These are phyloP conservation scores for Megathymus violae DNA, from an alignment of 1,140 invertebrate species.

Conservation along the genomic window DNA sequence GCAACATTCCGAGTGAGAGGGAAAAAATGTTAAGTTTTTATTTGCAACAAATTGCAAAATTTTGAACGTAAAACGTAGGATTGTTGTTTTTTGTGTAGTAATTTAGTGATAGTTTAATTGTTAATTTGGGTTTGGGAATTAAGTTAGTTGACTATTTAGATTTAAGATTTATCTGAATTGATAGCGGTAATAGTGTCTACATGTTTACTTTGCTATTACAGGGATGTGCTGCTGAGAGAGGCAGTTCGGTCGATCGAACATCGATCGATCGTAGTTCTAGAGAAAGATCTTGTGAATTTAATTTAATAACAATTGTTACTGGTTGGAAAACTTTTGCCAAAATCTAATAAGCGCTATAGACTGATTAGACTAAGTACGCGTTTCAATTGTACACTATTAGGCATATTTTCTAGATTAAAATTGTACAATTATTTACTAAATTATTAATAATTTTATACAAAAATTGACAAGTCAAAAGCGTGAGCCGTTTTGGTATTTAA, in stretches of 20 bases:
- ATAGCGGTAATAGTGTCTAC: conserved; percentile 75
- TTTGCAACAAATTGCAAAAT: conserved; percentile 74
- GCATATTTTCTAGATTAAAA: conserved; percentile 80
- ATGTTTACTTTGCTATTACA: conserved; percentile 79
- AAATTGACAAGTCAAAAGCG: conserved; percentile 66
- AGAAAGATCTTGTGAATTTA: conserved; percentile 64
- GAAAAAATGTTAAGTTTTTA: conserved; percentile 79
- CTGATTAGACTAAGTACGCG: conserved; percentile 82
- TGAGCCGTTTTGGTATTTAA: conserved; percentile 64
- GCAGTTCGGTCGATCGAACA: conserved; percentile 73
- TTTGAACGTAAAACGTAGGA: conserved; percentile 64
- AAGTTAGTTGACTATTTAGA: conserved; percentile 79
- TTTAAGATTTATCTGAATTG: conserved; percentile 81
- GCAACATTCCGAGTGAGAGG: conserved; percentile 73
- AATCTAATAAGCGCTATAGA: conserved; percentile 83
- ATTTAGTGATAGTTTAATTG: conserved; percentile 79
- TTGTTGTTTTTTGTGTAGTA: conserved; percentile 81
- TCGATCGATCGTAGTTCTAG: conserved; percentile 55
- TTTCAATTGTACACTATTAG: conserved; percentile 82
- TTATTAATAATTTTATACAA: conserved; percentile 76
- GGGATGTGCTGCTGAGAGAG: conserved; percentile 76
- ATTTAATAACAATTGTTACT: conserved; percentile 53
- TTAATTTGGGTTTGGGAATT: conserved; percentile 82
- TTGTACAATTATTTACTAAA: conserved; percentile 82
- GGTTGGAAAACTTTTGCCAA: conserved; percentile 68